Percentiles rank a stretch among this genome's conserved stretches.
Evolutionary conservation across 1,140 invertebrate genomes (phyloP).

Genomic region (Orius insidiosus): DNA sequence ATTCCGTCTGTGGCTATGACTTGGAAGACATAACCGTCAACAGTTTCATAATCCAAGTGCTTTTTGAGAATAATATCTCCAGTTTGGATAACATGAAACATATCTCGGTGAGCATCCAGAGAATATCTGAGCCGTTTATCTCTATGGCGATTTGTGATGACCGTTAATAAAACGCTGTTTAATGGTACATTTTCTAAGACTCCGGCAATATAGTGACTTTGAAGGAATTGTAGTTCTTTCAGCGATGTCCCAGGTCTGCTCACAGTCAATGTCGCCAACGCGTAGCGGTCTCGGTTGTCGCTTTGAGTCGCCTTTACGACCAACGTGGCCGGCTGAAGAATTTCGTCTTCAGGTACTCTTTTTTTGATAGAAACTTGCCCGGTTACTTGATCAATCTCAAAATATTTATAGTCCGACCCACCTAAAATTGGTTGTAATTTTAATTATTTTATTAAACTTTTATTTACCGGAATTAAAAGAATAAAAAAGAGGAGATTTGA

Average conservation of each 20-base stretch:
- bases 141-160: constrained; percentile 38
- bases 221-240: constrained; percentile 42
- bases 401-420: constrained; percentile 29
- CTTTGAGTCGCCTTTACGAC: constrained; percentile 67
- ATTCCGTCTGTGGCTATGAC: constrained; percentile 71
- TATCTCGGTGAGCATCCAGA: constrained; percentile 42
- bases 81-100: constrained; percentile 52
- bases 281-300: constrained; percentile 75
- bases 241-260: constrained; percentile 29
- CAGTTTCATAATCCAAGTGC: constrained; percentile 63
- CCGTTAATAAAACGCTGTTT: constrained; percentile 47
- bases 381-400: constrained; percentile 38
- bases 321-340: constrained; percentile 49
- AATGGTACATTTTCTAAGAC: constrained; percentile 58
- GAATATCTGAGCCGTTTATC: constrained; percentile 40
- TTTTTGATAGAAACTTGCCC: constrained; percentile 40
- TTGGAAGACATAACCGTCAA: constrained; percentile 50
- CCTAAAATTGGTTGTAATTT: constrained; percentile 20
- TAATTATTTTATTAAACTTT: neutral
- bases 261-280: constrained; percentile 61
- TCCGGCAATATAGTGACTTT: constrained; percentile 47
- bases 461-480: constrained; percentile 33
- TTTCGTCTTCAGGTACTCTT: constrained; percentile 38
- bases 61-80: constrained; percentile 64
- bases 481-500: constrained; percentile 57